phyloP scores from a whole-genome alignment of 2,113 vertebrate genomes.

The Leucopternis melanops region DNA sequence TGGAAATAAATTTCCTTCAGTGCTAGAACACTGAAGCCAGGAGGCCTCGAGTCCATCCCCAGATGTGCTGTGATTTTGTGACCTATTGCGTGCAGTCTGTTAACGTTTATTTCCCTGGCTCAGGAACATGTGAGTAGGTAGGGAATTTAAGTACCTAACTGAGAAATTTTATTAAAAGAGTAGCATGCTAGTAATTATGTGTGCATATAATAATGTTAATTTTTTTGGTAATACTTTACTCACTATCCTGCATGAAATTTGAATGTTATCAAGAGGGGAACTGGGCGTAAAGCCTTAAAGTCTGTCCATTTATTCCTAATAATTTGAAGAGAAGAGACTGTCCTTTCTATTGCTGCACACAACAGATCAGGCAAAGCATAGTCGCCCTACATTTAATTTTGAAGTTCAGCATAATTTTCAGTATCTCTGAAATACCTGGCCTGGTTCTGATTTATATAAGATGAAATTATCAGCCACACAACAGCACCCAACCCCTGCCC shows the following conservation, averaged over 20 bases:
- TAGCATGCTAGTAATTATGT: not conserved
- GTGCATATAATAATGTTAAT: not conserved
- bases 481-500: too few relatives aligned
- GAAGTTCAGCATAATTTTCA: not conserved
- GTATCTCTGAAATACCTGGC: not conserved
- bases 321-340: not conserved
- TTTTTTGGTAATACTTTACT: not conserved
- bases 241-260: not conserved
- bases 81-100: not conserved
- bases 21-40: not conserved
- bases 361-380: not conserved
- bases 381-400: not conserved
- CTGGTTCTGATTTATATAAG: not conserved
- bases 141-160: not conserved
- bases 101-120: not conserved
- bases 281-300: not conserved
- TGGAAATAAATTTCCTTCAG: not conserved
- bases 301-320: not conserved
- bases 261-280: not conserved
- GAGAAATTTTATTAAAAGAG: not conserved
- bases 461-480: not conserved
- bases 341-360: not conserved
- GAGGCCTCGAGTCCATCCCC: accelerated
- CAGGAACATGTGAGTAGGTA: not conserved
- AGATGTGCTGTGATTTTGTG: not conserved